Conservation (phyloP, 1,140 invertebrate genomes). For the Anoplophora glabripennis region DNA sequence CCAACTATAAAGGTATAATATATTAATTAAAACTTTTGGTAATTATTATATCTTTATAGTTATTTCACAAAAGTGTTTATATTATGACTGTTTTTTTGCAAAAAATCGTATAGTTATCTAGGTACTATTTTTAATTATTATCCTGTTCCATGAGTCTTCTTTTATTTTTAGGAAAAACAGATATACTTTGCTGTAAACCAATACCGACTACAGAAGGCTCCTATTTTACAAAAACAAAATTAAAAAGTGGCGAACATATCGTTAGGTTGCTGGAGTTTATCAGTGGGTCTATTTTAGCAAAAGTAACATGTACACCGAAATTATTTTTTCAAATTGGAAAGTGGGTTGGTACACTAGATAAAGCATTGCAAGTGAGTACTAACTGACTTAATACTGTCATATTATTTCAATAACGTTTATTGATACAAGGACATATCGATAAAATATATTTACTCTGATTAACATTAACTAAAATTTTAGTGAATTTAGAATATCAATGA, state of each 20-base stretch:
- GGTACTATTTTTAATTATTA: too few species aligned
- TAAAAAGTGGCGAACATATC: constrained; percentile 56
- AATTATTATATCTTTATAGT: too few species aligned
- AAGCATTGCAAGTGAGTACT: constrained; percentile 58
- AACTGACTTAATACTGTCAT: neutral
- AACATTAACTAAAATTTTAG: too few species aligned
- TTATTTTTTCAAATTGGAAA: constrained; percentile 69
- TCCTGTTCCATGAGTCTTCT: too few species aligned
- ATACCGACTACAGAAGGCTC: constrained; percentile 63
- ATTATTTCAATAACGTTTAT: neutral
- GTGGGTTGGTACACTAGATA: constrained; percentile 65
- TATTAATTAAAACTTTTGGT: too few species aligned
- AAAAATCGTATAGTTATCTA: too few species aligned
- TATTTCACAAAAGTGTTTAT: too few species aligned
- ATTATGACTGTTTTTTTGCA: too few species aligned
- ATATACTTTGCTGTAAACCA: constrained; percentile 64
- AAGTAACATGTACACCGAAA: constrained; percentile 56
- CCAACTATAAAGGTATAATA: too few species aligned
- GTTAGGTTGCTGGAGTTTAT: constrained; percentile 72
- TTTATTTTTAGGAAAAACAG: constrained; percentile 44
- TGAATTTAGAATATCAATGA: too few species aligned
- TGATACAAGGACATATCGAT: neutral
- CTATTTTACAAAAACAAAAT: constrained; percentile 59
- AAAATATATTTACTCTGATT: too few species aligned
- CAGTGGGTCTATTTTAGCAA: constrained; percentile 65